Evolutionary conservation across 2,797 vertebrate species (phyloP), one percentile per base, ranked within the genome.

Genomic region (Labeo calbasu): DNA sequence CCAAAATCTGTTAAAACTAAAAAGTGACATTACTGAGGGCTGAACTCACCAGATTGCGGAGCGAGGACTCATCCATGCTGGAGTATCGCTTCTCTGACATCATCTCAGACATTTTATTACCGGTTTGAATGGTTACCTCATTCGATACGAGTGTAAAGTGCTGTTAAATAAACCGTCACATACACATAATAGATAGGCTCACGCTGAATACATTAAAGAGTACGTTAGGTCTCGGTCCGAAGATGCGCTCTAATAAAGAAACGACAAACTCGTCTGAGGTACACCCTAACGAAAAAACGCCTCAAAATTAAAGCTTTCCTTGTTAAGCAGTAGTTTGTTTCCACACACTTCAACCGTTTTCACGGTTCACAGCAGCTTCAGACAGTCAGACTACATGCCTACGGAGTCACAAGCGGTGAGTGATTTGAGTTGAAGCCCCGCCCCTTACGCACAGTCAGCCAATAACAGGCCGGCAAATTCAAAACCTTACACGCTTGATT

Each of bases 31-130:
- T 63, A 28, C 17, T 71, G 36, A 40, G 17, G 46, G 51, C 1
- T 21, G n/a, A 36, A 88, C 88, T 87, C 79, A 89, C 88, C 88
- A 89, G 53, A 40, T 57, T 86, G 46, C 80, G 84, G 28, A 89
- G 88, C 5, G 88, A 79, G 2, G 82, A 77, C 84, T 89, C 88
- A 55, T 89, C 88, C 86, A 89, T 61, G 59, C 70, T 80, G 40
- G 84, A 89, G 59, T 82, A 89, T 14, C 46, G 75, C 10, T 71
- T 84, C 13, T 87, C 88, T 1, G 84, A 79, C 84, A 87, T 70
- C 9, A 53, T 80, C 12, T 88, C 87, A 0, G 84, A 79, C 78
- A 85, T 53, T 8, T 77, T 83, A 43, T 14, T 76, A 48, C 9
- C 48, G 32, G 19, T 57, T 14, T 55, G 23, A 55, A 70, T 0